Evolutionary conservation across 2,888 invertebrate genomes (phyloP).

Genomic region (Helleia helle): DNA sequence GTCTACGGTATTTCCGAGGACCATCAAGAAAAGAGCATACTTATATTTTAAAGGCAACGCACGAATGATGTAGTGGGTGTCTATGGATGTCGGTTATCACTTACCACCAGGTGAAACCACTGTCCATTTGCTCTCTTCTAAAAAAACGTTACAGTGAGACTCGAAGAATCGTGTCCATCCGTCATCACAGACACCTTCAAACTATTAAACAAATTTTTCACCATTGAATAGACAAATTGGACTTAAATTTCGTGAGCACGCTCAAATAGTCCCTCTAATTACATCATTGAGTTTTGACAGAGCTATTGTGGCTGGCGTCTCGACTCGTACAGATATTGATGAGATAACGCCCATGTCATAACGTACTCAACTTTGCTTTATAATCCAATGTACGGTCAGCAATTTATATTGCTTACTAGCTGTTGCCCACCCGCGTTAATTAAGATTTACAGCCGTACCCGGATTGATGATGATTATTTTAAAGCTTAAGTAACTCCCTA

Average conservation of each 20-base stretch:
- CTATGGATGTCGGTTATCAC: no score
- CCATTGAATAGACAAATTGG: slow-evolving; percentile 10
- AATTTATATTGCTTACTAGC: neutral
- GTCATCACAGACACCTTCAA: neutral
- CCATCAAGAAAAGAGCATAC: no score
- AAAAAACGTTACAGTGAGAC: no score
- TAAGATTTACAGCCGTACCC: no score
- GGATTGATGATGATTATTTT: no score
- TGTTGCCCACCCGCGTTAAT: no score
- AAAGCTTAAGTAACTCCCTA: no score
- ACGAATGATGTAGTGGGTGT: no score
- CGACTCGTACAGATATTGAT: slow-evolving; percentile 26
- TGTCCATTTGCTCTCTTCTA: no score
- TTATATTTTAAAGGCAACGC: no score
- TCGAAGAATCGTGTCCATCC: neutral
- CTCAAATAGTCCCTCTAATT: neutral
- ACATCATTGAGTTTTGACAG: slow-evolving; percentile 18
- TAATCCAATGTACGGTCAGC: slow-evolving; percentile 16
- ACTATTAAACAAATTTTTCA: neutral
- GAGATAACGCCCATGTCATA: slow-evolving; percentile 48
- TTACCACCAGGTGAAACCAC: no score
- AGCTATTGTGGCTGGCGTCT: slow-evolving; percentile 11
- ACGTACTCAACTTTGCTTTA: slow-evolving; percentile 36
- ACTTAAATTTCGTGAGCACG: neutral
- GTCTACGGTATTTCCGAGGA: no score